Evolutionary conservation across 2,888 invertebrate species (phyloP), one percentile per base, ranked within the genome.

Genomic region (Apamea anceps): DNA sequence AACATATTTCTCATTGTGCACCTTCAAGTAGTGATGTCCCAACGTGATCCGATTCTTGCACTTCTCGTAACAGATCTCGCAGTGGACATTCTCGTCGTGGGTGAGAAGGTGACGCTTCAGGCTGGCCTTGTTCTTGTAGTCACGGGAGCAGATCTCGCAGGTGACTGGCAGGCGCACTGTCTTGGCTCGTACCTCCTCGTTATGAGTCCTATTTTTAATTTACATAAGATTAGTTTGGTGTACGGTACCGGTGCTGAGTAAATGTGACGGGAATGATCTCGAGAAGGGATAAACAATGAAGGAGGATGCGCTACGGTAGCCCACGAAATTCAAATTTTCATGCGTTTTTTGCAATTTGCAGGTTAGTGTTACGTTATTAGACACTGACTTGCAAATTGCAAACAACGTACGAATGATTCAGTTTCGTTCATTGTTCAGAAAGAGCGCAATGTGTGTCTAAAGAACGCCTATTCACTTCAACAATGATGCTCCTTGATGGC

Each of bases 141-240:
- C 84, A 5, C 92, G 91, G 3, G 89, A 89, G 65, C 94, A 94
- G 10, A 90, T 76, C n/a, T 86, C 81, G 76, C 94, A 94, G n/a
- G 87, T 83, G 12, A 72, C 85, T 0, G 85, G 85, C 0, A 87
- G 18, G 1, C 63, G 79, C 12, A 87, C 83, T 0, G 87, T 86
- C 57, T 80, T 80, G 1, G 79, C 51, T 15, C 83, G 72, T 0
- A 89, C 79, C 76, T 93, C 92, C 28, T 91, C 92, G 80, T 93
- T 89, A 67, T 89, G 89, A 0, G 89, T 89, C 60, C 89, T 89
- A 70, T 45, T n/a, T 57, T 48, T 32, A 13, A 66, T 42, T 57
- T 1, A 6, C 28, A 10, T 25, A n/a, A 21, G 15, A 67, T 82
- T 51, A 82, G 66, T 28, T 28, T n/a, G 2, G 10, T 42, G 4